Conservation (phyloP, 2,797 vertebrate genomes). For the Hozukius guyotensis region DNA sequence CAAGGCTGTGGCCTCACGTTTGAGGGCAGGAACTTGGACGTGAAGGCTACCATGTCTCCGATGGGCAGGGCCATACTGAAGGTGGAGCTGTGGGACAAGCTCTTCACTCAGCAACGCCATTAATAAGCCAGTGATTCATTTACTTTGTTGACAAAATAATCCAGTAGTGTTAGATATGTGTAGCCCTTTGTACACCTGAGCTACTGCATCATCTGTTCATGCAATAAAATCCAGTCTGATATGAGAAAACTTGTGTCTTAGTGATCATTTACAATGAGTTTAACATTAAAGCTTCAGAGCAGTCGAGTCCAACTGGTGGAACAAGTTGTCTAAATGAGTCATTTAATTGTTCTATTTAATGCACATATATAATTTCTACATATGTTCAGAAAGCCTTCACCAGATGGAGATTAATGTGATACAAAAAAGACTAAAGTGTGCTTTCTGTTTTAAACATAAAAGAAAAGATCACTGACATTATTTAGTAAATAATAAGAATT, state of each 20-base stretch:
- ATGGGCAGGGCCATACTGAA: conserved; percentile 72
- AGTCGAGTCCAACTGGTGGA: not conserved
- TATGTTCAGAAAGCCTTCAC: not conserved
- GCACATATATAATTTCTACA: not conserved
- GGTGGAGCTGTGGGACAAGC: conserved; percentile 78
- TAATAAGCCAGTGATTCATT: not conserved
- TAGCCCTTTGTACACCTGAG: not conserved
- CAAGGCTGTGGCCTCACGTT: conserved; percentile 36
- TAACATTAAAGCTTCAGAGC: not conserved
- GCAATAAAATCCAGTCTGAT: conserved; percentile 51
- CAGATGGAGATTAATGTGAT: not conserved
- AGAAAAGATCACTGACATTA: not conserved
- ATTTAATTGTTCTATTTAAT: not conserved
- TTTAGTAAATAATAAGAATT: not conserved
- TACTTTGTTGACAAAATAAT: not conserved
- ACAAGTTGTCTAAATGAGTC: not conserved
- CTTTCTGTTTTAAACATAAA: not conserved
- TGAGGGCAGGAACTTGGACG: conserved; percentile 25
- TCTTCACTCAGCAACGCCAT: not conserved
- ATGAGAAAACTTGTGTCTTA: not conserved
- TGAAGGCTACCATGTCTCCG: conserved; percentile 73
- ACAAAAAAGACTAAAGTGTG: not conserved
- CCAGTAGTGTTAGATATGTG: not conserved
- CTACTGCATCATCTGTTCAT: conserved; percentile 10
- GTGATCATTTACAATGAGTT: conserved; percentile 1